Evolutionary conservation across 35 echinoderm and acorn worm genomes (phyloP).

Genomic region (Strongylocentrotus purpuratus): DNA sequence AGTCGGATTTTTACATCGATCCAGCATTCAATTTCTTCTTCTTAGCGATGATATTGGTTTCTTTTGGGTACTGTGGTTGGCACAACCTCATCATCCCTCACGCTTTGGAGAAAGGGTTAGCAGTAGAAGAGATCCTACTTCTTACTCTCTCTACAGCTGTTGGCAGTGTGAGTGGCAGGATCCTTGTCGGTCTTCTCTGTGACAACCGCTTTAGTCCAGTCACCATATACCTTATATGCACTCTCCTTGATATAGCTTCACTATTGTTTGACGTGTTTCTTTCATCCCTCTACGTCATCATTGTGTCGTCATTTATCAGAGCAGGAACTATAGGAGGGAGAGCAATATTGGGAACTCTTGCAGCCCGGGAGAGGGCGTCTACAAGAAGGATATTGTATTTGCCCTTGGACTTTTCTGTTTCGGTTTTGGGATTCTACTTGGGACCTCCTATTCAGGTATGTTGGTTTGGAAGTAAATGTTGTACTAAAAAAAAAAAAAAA

Average conservation of each 20-base stretch:
- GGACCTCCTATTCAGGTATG: neutral
- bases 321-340: neutral
- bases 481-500: too few relatives aligned
- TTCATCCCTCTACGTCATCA: neutral
- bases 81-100: neutral
- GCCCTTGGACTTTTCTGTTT: neutral
- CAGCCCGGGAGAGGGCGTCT: neutral
- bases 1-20: neutral
- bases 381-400: neutral
- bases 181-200: neutral
- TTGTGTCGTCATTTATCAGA: neutral
- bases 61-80: neutral
- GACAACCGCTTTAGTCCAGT: neutral
- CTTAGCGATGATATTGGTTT: neutral
- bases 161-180: neutral
- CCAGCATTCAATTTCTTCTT: constrained; percentile 17
- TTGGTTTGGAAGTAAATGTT: too few relatives aligned
- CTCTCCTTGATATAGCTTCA: neutral
- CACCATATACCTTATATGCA: neutral
- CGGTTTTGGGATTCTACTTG: neutral
- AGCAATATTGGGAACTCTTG: neutral
- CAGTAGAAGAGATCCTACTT: neutral
- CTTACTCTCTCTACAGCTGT: neutral
- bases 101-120: neutral
- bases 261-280: neutral